These are phyloP conservation scores for Sula dactylatra DNA, from an alignment of 2,113 vertebrate species.

Conservation along the genomic window DNA sequence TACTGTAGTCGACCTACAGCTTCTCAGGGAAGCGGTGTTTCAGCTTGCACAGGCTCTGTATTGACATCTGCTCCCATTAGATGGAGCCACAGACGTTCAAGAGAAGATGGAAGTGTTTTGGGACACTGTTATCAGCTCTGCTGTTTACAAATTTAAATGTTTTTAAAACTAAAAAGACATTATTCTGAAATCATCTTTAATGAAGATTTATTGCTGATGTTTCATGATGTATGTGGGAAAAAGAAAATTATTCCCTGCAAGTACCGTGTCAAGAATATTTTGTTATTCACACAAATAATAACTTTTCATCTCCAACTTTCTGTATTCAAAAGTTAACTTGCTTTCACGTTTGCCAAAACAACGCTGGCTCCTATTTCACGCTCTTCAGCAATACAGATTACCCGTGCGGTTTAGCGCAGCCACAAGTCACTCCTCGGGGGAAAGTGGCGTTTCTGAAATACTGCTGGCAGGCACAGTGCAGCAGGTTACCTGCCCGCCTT, in stretches of 20 bases:
- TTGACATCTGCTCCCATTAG: neutral
- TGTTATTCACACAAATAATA: neutral
- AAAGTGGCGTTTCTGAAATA: neutral
- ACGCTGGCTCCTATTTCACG: neutral
- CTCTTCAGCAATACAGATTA: neutral
- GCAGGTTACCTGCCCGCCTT: neutral
- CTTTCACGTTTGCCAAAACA: neutral
- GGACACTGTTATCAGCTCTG: neutral
- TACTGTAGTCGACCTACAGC: too few species aligned
- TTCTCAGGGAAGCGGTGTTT: neutral
- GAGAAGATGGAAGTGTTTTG: neutral
- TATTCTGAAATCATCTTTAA: neutral
- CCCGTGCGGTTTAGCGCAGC: neutral
- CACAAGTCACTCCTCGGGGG: neutral
- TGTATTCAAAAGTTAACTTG: neutral
- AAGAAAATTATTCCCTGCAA: neutral
- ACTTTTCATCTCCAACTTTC: neutral
- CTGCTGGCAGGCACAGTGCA: neutral
- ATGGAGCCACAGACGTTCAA: neutral
- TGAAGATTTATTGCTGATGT: neutral
- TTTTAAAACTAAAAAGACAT: neutral
- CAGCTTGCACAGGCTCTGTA: neutral
- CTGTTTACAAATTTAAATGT: neutral
- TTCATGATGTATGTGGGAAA: accelerated
- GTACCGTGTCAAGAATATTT: too few species aligned